Conservation (phyloP, 1,140 invertebrate genomes). For the Brachionus rubens region DNA sequence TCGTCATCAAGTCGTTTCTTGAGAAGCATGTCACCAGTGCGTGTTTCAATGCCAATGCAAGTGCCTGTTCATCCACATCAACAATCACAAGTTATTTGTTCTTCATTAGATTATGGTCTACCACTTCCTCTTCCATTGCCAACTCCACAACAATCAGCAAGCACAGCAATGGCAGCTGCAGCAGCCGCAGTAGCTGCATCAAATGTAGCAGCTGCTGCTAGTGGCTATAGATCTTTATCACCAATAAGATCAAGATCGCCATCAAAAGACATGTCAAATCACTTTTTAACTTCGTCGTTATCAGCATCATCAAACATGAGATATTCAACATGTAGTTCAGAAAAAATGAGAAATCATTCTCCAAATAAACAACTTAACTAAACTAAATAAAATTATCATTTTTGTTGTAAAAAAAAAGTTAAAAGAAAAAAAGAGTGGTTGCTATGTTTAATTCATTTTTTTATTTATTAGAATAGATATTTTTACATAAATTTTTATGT, state of each 20-base stretch:
- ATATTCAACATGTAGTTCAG: not conserved
- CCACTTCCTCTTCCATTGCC: not conserved
- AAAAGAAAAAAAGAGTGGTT: too few species aligned
- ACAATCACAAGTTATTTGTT: not conserved
- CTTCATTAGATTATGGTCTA: not conserved
- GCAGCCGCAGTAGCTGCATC: constrained; percentile 25
- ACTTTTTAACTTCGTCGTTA: constrained; percentile 20
- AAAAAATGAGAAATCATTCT: not conserved
- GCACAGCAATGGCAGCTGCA: constrained; percentile 26
- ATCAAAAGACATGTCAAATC: constrained; percentile 5
- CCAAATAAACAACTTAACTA: too few species aligned
- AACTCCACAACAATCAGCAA: constrained; percentile 7
- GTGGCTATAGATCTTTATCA: constrained; percentile 40
- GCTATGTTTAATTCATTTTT: too few species aligned
- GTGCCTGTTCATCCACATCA: too few species aligned
- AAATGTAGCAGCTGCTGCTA: constrained; percentile 27
- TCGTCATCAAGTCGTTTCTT: not conserved
- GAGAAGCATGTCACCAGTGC: constrained; percentile 3
- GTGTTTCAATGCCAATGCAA: not conserved
- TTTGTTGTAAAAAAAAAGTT: too few species aligned
- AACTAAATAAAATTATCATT: not conserved
- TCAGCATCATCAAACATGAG: constrained; percentile 4
- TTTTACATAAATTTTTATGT: too few species aligned
- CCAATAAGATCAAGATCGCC: constrained; percentile 38
- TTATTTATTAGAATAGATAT: too few species aligned